A percentile compares a stretch with the other conserved stretches of the same genome.
phyloP scores from a whole-genome alignment of 2,113 vertebrate species.

The Trogon surrucura region DNA sequence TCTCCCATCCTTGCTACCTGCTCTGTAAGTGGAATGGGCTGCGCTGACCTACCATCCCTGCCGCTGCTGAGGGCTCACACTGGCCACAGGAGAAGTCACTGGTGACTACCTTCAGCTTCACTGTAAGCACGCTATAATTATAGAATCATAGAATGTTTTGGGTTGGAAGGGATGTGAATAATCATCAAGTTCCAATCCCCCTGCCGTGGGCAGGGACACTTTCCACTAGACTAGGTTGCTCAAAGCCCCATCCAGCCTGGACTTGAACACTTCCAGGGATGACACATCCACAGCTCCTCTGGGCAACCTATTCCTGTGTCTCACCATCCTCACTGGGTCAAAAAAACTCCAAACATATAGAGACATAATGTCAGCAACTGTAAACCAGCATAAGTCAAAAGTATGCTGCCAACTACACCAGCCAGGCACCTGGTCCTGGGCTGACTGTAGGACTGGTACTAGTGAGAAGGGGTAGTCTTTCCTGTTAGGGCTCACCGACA shows the following conservation, averaged over 20 bases:
- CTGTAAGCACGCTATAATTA: background rate
- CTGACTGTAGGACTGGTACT: background rate
- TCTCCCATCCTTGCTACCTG: background rate
- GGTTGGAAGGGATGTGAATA: too few species aligned
- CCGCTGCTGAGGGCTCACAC: background rate
- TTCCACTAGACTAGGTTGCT: too few species aligned
- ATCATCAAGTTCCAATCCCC: too few species aligned
- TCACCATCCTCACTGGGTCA: background rate
- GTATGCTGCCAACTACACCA: background rate
- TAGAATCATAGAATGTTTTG: too few species aligned
- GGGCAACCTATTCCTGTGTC: too few species aligned
- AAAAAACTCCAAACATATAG: background rate
- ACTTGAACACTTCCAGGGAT: too few species aligned
- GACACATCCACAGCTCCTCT: too few species aligned
- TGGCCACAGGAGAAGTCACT: background rate
- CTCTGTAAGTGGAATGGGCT: background rate
- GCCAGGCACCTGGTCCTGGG: background rate
- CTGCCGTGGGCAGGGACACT: too few species aligned
- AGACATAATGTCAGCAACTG: background rate
- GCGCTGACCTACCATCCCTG: rapidly evolving
- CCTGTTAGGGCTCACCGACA: background rate
- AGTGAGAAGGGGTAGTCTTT: background rate
- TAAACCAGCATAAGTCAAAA: background rate
- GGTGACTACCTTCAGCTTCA: background rate
- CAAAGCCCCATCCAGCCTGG: too few species aligned